These are phyloP conservation scores for Rhizomys pruinosus DNA, from an alignment of 2,113 vertebrate genomes.

Conservation along the genomic window DNA sequence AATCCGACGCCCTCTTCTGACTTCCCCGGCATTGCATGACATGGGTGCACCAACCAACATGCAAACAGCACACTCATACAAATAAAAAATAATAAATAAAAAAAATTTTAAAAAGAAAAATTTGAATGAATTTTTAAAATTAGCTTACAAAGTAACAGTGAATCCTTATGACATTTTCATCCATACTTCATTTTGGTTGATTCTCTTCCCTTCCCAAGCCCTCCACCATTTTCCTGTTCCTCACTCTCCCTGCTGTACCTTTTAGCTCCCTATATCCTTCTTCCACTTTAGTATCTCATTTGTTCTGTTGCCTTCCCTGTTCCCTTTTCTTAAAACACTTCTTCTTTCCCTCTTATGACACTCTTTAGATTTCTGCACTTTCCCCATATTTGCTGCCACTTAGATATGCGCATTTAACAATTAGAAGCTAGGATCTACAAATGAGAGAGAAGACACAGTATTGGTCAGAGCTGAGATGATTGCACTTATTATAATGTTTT, in stretches of 20 bases:
- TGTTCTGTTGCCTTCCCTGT: no score
- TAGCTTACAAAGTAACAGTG: neutral
- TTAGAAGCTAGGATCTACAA: neutral
- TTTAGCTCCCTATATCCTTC: no score
- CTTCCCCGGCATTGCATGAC: no score
- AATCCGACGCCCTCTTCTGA: no score
- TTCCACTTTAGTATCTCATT: neutral
- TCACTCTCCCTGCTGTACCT: neutral
- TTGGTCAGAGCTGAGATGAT: neutral
- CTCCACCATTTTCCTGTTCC: neutral
- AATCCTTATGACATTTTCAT: neutral
- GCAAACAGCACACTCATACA: no score
- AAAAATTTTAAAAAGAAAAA: neutral
- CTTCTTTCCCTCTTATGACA: neutral
- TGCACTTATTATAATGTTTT: neutral
- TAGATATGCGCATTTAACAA: neutral
- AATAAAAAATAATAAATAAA: no score
- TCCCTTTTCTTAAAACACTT: neutral
- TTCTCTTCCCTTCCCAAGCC: neutral
- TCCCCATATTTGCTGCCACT: neutral
- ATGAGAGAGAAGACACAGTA: neutral
- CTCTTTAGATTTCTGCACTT: neutral
- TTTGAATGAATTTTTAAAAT: no score
- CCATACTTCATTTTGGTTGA: neutral
- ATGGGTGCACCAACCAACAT: no score